Conservation (phyloP, 2,113 vertebrate genomes). For the Picathartes gymnocephalus region DNA sequence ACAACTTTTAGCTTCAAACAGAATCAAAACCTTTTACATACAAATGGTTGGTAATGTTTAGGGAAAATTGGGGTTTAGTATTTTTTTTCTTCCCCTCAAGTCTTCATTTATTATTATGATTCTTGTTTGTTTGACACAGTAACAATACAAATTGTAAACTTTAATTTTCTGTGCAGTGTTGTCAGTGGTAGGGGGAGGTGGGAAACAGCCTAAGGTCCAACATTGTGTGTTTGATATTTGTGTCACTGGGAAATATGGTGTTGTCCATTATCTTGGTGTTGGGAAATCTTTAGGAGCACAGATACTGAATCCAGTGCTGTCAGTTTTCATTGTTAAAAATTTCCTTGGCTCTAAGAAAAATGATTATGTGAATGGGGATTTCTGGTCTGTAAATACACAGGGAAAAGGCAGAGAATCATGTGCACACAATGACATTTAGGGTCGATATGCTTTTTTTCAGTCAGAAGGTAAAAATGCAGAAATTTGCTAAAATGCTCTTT, state of each 20-base stretch:
- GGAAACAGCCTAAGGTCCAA: not conserved
- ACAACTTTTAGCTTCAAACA: not conserved
- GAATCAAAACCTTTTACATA: not conserved
- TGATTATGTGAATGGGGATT: not conserved
- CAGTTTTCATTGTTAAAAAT: not conserved
- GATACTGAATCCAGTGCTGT: not conserved
- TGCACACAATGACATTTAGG: not conserved
- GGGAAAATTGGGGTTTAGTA: rapidly evolving
- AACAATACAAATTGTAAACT: not conserved
- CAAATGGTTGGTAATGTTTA: not conserved
- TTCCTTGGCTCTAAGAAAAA: not conserved
- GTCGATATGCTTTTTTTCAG: not conserved
- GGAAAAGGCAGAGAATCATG: not conserved
- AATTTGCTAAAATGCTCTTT: not conserved
- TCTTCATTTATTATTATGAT: not conserved
- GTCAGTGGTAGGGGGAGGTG: not conserved
- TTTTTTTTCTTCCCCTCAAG: rapidly evolving
- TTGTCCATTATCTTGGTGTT: not conserved
- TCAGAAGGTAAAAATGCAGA: not conserved
- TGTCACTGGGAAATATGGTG: not conserved
- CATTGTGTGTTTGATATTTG: not conserved
- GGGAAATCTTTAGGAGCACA: not conserved
- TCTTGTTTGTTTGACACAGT: not conserved
- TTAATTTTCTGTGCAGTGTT: not conserved
- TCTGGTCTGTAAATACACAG: not conserved